Evolutionary conservation across 2,113 vertebrate genomes (phyloP), one percentile per base, ranked within the genome.

Genomic region (Caloenas nicobarica): DNA sequence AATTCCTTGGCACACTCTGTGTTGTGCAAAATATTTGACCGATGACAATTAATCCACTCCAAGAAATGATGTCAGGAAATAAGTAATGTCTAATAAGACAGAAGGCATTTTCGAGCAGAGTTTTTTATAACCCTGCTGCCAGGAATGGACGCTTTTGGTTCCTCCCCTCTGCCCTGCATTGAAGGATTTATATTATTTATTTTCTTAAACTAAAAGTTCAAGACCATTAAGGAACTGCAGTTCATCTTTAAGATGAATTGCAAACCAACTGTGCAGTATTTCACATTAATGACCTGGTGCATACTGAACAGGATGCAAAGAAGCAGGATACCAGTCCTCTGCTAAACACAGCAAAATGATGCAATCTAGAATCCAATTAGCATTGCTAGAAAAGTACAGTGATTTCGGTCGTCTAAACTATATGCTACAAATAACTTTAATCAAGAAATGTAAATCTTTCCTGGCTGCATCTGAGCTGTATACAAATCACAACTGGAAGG

Each of bases 191-290:
- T 94, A 87, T 85, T 93, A 95, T 96, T 95, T 97, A 97, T 96
- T 96, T 95, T 96, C 83, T 89, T 89, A 94, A 96, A 93, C 73
- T 85, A 91, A 94, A 96, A 95, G 95, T 97, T 96, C 93, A 96
- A 81, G 92, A 95, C 96, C 88, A 93, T 96, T 97, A 96, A 95
- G 83, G 77, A 91, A 70, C 77, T 92, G 66, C 77, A 96, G 93
- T 94, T 96, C 92, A 96, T 97, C 93, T 96, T 89, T 61, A 85
- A 97, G 95, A 97, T 80, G 78, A 92, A 97, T 96, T 89, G 81
- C 81, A 89, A 94, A 81, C 83, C 81, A 85, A 29, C 82, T 51
- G 88, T 69, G 83, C 91, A 92, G 88, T 92, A 95, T 93, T 95
- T 96, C 95, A 94, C 91, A 70, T 86, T 92, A 92, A 96, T 76